Evolutionary conservation across 2,888 invertebrate species (phyloP), one percentile per base, ranked within the genome.

Genomic region (Tenthredo notha): DNA sequence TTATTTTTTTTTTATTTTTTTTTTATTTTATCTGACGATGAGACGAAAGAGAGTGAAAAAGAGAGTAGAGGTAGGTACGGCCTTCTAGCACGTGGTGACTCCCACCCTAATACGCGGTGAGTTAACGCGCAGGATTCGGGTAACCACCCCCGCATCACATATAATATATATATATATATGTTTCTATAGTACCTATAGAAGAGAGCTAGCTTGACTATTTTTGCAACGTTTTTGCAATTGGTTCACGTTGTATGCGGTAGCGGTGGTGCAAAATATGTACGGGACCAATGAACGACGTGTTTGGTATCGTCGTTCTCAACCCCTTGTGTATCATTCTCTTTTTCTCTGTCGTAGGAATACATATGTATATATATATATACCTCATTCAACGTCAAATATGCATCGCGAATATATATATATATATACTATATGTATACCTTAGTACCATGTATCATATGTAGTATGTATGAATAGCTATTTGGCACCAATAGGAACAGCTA

Each of bases 71-170:
- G n/a, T 33, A 77, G 18, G 61, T 18, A n/a, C 40, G 61, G 40
- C 72, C 40, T 43, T 78, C 58, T 18, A 5, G 61, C 80, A 80
- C 80, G 80, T 80, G 80, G 61, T 37, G 58, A 61, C 61, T 50
- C 80, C 80, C 80, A 40, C 80, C 37, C 61, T 12, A 61, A 61
- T 61, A 12, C 29, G 61, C 58, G n/a, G 37, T 33, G 61, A 21
- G 72, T 74, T 74, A 43, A 40, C 58, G 80, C 80, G 80, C 80
- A 80, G 80, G 80, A 80, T 80, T 80, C 61, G 80, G 40, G 21
- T 80, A 61, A 40, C 33, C 58, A 80, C 61, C 47, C 5, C 47
- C 21, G 25, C 40, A 74, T 47, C 47, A 47, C 12, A 47, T 15
- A 47, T 47, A 47, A 1, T 43, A 43, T 43, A 43, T 43, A 37